A percentile compares a stretch with the other conserved stretches of the same genome.
These are phyloP conservation scores for Aspidiotus rigidus DNA, from an alignment of 2,888 invertebrate species.

Conservation along the genomic window DNA sequence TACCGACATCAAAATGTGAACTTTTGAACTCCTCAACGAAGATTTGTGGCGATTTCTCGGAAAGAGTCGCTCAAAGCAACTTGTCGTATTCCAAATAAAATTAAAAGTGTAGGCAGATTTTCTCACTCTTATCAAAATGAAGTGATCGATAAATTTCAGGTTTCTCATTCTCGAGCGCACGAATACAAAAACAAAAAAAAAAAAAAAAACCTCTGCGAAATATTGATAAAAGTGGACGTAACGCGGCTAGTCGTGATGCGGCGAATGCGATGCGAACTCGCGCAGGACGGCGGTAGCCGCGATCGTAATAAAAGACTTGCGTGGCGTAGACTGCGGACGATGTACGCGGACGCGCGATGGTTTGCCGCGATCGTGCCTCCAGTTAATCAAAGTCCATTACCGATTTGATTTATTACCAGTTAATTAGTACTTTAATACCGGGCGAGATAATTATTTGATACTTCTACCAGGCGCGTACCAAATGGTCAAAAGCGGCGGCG, in stretches of 20 bases:
- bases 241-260: neutral
- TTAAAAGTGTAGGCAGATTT: too few relatives aligned
- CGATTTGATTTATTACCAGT: slow-evolving; percentile 28
- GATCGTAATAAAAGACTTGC: slow-evolving; percentile 21
- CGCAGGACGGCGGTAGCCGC: slow-evolving; percentile 18
- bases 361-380: slow-evolving; percentile 24
- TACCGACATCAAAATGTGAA: too few relatives aligned
- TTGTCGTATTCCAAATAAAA: too few relatives aligned
- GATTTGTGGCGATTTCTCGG: too few relatives aligned
- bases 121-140: too few relatives aligned
- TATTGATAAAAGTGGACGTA: neutral
- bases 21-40: too few relatives aligned
- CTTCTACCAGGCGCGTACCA: slow-evolving; percentile 5
- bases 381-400: slow-evolving; percentile 30
- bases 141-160: neutral
- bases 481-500: slow-evolving; percentile 8
- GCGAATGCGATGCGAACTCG: neutral
- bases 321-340: neutral
- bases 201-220: neutral
- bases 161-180: neutral
- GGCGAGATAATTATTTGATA: slow-evolving; percentile 29
- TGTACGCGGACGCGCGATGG: neutral
- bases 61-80: too few relatives aligned
- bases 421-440: slow-evolving; percentile 30
- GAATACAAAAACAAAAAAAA: neutral